Evolutionary conservation across 92 coral and sea anemone genomes (phyloP), one percentile per base, ranked within the genome.

Genomic region (Palythoa grandiflora): DNA sequence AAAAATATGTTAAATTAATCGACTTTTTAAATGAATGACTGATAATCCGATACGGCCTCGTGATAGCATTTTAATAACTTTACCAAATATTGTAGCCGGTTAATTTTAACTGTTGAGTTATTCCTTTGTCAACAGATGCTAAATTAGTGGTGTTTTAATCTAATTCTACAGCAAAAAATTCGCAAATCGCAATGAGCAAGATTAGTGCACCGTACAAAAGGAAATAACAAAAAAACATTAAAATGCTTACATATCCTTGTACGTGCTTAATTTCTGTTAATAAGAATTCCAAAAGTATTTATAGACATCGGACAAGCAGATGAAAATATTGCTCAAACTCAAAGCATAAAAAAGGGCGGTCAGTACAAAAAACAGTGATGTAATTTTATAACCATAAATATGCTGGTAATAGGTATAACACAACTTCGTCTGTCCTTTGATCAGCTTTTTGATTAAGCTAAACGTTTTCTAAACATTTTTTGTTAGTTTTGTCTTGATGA

Each of bases 1-100:
- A 8, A 40, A 66, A 81, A 81, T 35, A 47, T 39, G 63, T 66
- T 51, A 81, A 60, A 51, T 15, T 60, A 35, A 28, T 51, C 20
- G 66, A 76, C 9, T 51, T 63, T 80, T 74, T 66, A 68, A 47
- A 81, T 81, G 75, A 66, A 38, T 7, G 61, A 47, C 59, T 8
- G 50, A 65, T 65, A 81, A 81, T 81, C 75, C 86, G 75, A 81
- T 66, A 66, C 28, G 61, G 40, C 40, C 17, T 66, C 47, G 35
- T 81, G 15, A 81, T 66, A 63, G 86, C 38, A 51, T 63, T 81
- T 81, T 81, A 81, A 81, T 48, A 65, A 65, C 75, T 81, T 65
- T 15, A 37, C 75, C 75, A 48, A 38, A 65, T 21, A 51, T 10
- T 68, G 61, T 28, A 28, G 28, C 9, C 21, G 44, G 47, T 66